A percentile compares a stretch with the other conserved stretches of the same genome.
Conservation (phyloP, 2,888 invertebrate genomes). For the Rotaria macrura region DNA sequence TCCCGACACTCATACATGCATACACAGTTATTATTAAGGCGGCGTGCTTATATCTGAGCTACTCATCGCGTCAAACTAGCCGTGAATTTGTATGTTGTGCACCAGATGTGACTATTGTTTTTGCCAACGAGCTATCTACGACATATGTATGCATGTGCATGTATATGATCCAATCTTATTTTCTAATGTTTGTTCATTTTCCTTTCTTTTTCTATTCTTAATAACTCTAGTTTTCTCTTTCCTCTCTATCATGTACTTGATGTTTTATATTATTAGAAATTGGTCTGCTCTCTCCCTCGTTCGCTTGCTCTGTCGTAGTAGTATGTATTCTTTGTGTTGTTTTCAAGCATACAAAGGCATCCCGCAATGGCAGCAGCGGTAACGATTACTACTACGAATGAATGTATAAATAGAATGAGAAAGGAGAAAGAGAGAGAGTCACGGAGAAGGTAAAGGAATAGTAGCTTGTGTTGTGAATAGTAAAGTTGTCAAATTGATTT, state of each 20-base stretch:
- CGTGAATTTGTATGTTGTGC: not conserved
- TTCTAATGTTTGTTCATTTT: not conserved
- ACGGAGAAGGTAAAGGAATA: not conserved
- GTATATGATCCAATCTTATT: not conserved
- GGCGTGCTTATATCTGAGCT: not conserved
- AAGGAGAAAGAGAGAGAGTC: not conserved
- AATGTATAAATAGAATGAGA: slow-evolving; percentile 12
- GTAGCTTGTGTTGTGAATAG: slow-evolving; percentile 1
- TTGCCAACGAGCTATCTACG: slow-evolving; percentile 2
- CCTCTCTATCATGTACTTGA: not conserved
- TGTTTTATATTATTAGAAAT: not conserved
- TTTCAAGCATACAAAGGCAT: slow-evolving; percentile 8
- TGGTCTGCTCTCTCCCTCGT: not conserved
- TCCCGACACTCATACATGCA: not conserved
- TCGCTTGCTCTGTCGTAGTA: not conserved
- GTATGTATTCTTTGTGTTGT: not conserved
- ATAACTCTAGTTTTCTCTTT: slow-evolving; percentile 8
- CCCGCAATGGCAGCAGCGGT: not conserved
- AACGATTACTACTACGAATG: slow-evolving; percentile 11
- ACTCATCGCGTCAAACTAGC: not conserved
- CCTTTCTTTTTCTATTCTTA: not conserved
- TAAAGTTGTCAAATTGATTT: slow-evolving; percentile 22
- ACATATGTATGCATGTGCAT: not conserved
- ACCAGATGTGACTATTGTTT: slow-evolving; percentile 12
- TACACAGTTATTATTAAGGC: slow-evolving; percentile 1